Conservation (phyloP, 2,888 invertebrate genomes). For the Catotricha subobsoleta region DNA sequence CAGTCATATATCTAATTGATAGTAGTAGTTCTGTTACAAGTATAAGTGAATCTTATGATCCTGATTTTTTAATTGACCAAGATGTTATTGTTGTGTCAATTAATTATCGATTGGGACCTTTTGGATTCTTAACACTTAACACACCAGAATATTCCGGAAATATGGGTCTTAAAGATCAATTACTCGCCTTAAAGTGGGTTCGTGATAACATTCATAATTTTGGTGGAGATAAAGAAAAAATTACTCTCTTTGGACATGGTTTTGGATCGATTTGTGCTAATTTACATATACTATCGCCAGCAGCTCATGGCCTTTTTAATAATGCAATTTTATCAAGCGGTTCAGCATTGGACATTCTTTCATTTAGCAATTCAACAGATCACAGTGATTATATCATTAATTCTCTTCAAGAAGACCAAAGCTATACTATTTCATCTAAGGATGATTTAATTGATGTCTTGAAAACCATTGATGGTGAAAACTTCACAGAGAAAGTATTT, state of each 20-base stretch:
- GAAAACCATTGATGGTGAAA: conserved; percentile 3
- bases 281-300: no score
- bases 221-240: conserved; percentile 49
- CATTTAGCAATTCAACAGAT: no score
- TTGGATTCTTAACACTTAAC: conserved; percentile 46
- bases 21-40: conserved; percentile 3
- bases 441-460: conserved; percentile 5
- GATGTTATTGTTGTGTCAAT: no score
- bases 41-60: no score
- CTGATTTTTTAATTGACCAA: no score
- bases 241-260: conserved; percentile 50
- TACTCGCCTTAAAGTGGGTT: conserved; percentile 49
- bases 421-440: no score
- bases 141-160: conserved; percentile 58
- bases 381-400: no score
- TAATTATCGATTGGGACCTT: conserved; percentile 5
- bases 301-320: no score
- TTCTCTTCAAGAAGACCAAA: no score
- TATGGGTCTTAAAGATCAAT: conserved; percentile 56
- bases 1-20: conserved; percentile 6
- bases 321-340: no score
- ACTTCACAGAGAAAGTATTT: not conserved
- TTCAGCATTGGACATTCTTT: no score
- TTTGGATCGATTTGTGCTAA: no score
- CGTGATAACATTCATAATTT: conserved; percentile 48